These are phyloP conservation scores for Coluber constrictor DNA, from an alignment of 2,797 vertebrate species.

Conservation along the genomic window DNA sequence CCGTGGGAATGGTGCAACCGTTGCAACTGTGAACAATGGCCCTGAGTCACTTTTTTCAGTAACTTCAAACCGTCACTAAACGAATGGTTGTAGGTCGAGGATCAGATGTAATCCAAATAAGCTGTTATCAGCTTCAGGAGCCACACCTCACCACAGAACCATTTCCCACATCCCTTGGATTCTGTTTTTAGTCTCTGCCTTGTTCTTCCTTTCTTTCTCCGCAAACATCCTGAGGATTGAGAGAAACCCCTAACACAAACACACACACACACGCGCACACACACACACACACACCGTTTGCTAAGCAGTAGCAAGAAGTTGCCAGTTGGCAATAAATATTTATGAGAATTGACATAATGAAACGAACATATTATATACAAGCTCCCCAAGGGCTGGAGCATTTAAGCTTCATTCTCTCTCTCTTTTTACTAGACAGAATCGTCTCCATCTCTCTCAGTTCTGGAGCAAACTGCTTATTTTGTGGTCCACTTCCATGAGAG, in stretches of 20 bases:
- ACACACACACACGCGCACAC: conserved; percentile 29
- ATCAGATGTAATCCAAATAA: neutral
- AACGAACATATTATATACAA: conserved; percentile 50
- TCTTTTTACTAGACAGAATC: conserved; percentile 47
- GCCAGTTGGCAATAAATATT: conserved; percentile 61
- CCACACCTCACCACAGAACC: neutral
- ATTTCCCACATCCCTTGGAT: neutral
- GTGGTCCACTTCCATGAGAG: conserved; percentile 65
- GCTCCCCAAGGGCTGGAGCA: conserved; percentile 47
- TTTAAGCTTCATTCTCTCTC: neutral
- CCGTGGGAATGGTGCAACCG: neutral
- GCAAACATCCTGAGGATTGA: neutral
- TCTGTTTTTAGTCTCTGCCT: neutral
- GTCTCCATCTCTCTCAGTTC: conserved; percentile 61
- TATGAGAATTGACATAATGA: conserved; percentile 64
- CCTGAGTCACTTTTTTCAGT: neutral
- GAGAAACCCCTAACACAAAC: conserved; percentile 15
- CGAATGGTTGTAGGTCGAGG: neutral
- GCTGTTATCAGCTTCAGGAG: neutral
- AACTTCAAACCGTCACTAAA: neutral
- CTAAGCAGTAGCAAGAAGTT: conserved; percentile 58
- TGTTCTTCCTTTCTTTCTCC: neutral
- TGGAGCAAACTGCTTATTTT: conserved; percentile 65
- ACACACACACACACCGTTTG: neutral
- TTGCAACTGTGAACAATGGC: neutral